These are phyloP conservation scores for Lottia gigantea DNA, from an alignment of 2,888 invertebrate species.

Conservation along the genomic window DNA sequence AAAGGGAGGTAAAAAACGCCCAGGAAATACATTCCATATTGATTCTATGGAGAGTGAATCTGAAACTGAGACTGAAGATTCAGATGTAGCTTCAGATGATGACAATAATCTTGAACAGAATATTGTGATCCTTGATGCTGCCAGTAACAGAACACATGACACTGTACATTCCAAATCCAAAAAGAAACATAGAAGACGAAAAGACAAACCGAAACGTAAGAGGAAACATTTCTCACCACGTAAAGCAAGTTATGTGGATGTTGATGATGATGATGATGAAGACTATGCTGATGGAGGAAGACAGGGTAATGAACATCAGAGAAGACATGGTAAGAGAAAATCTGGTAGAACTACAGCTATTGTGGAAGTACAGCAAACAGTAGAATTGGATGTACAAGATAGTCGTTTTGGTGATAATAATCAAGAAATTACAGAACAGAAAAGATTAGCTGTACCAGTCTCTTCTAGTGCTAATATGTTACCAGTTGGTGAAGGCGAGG, in stretches of 20 bases:
- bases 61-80: slow-evolving; percentile 37
- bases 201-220: background rate
- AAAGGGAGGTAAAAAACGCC: slow-evolving; percentile 12
- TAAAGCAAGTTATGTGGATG: slow-evolving; percentile 16
- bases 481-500: slow-evolving; percentile 54
- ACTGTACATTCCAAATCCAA: slow-evolving; percentile 19
- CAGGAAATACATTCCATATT: no score
- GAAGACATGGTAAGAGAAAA: background rate
- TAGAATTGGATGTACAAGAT: slow-evolving; percentile 44
- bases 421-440: slow-evolving; percentile 38
- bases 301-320: background rate
- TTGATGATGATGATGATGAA: slow-evolving; percentile 15
- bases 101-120: slow-evolving; percentile 31
- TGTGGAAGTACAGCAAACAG: slow-evolving; percentile 55
- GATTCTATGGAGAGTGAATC: slow-evolving; percentile 26
- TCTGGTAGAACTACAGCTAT: slow-evolving; percentile 36
- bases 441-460: slow-evolving; percentile 48
- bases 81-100: slow-evolving; percentile 38
- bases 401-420: slow-evolving; percentile 22
- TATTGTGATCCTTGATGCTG: slow-evolving; percentile 47
- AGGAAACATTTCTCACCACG: slow-evolving; percentile 14
- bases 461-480: slow-evolving; percentile 38
- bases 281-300: background rate
- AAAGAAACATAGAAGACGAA: slow-evolving; percentile 25
- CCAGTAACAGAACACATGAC: slow-evolving; percentile 36